These are phyloP conservation scores for Abrostola tripartita DNA, from an alignment of 2,888 invertebrate genomes.

Conservation along the genomic window DNA sequence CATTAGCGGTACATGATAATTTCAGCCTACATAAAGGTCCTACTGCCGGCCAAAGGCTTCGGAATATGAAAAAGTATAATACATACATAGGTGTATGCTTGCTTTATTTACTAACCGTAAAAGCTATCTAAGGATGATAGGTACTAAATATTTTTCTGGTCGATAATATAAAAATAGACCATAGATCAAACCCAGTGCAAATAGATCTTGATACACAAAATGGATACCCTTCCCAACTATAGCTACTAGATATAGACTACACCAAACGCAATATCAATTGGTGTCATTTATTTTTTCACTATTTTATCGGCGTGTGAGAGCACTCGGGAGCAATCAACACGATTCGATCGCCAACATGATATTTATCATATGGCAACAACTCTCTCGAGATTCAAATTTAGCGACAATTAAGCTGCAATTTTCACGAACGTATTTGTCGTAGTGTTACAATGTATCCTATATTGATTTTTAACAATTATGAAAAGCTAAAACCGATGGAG, in stretches of 20 bases:
- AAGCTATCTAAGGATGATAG: too few relatives aligned
- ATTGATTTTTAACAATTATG: too few relatives aligned
- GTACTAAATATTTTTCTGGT: too few relatives aligned
- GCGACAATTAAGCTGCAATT: constrained; percentile 17
- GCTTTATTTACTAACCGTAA: too few relatives aligned
- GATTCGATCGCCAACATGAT: constrained; percentile 45
- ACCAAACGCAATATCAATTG: constrained; percentile 21
- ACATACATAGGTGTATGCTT: too few relatives aligned
- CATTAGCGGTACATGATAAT: too few relatives aligned
- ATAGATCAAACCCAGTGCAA: neutral
- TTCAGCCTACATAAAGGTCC: too few relatives aligned
- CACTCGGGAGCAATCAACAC: constrained; percentile 54
- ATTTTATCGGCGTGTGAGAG: constrained; percentile 50
- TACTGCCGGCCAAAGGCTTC: too few relatives aligned
- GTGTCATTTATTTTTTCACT: constrained; percentile 35
- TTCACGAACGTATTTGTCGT: constrained; percentile 13
- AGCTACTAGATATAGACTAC: neutral
- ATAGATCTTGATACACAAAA: neutral
- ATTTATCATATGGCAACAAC: constrained; percentile 42
- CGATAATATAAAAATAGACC: too few relatives aligned
- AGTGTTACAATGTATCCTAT: too few relatives aligned
- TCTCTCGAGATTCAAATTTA: constrained; percentile 45
- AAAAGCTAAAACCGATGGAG: too few relatives aligned
- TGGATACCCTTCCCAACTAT: neutral
- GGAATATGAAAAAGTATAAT: too few relatives aligned